These are phyloP conservation scores for Spea hammondii DNA, from an alignment of 2,797 vertebrate genomes.

Conservation along the genomic window DNA sequence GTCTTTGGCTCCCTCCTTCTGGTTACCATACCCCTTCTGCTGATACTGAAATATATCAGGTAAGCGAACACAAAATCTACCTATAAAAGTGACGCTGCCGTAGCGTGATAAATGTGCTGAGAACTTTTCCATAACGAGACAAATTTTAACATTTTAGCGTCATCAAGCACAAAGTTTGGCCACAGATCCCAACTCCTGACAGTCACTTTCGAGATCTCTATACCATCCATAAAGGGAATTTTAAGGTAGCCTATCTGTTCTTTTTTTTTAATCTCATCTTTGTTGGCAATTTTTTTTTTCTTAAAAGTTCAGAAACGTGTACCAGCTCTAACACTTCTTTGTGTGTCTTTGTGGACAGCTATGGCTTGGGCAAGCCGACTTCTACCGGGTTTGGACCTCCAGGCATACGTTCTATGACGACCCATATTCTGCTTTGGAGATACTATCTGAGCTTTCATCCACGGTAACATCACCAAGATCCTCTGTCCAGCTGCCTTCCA, in stretches of 20 bases:
- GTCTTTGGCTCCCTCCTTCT: background rate
- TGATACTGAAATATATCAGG: constrained; percentile 1
- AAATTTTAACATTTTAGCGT: constrained; percentile 61
- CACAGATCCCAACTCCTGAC: constrained; percentile 82
- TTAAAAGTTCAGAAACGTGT: background rate
- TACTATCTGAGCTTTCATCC: constrained; percentile 75
- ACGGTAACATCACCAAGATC: constrained; percentile 60
- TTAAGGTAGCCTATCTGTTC: constrained; percentile 70
- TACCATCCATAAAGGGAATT: constrained; percentile 81
- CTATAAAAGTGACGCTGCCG: background rate
- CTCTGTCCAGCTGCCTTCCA: constrained; percentile 10
- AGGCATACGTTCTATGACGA: constrained; percentile 70
- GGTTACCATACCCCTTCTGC: background rate
- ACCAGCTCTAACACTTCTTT: background rate
- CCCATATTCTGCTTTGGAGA: constrained; percentile 70
- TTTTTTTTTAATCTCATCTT: background rate
- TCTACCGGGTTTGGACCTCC: constrained; percentile 69
- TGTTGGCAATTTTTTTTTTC: background rate
- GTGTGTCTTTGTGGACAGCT: constrained; percentile 64
- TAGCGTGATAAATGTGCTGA: background rate
- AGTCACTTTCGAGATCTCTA: constrained; percentile 84
- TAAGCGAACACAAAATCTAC: background rate
- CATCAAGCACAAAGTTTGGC: constrained; percentile 84
- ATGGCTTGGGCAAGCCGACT: constrained; percentile 77
- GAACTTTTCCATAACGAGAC: background rate